phyloP scores from a whole-genome alignment of 2,888 invertebrate species.

The Psylliodes chrysocephalus region DNA sequence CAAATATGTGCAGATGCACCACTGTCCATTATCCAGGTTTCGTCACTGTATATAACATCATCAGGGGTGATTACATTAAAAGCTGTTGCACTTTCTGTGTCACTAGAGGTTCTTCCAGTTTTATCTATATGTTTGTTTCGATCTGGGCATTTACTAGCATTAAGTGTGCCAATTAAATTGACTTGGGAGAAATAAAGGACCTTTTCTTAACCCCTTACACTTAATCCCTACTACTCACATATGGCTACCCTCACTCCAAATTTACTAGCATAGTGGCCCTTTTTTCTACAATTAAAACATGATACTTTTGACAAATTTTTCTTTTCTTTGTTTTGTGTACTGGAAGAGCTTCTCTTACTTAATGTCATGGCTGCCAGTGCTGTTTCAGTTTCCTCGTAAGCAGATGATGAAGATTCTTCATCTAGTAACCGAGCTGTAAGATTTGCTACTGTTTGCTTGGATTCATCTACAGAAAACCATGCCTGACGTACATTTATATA shows the following conservation, averaged over 20 bases:
- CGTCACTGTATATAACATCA: constrained; percentile 11
- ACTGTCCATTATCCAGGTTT: constrained; percentile 48
- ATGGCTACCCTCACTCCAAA: too few relatives aligned
- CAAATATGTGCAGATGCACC: constrained; percentile 50
- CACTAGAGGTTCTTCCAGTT: neutral
- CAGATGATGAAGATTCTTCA: constrained; percentile 40
- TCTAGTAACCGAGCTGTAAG: constrained; percentile 42
- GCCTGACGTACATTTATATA: constrained; percentile 44
- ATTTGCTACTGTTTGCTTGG: constrained; percentile 43
- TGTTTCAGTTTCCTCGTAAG: constrained; percentile 31
- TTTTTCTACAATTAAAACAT: constrained; percentile 42
- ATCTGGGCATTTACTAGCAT: constrained; percentile 33
- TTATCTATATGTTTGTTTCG: neutral
- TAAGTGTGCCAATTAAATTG: too few relatives aligned
- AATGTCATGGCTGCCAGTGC: constrained; percentile 27
- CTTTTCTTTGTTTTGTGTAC: neutral
- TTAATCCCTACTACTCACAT: too few relatives aligned
- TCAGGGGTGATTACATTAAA: neutral
- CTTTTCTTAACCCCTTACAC: too few relatives aligned
- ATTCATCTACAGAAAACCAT: constrained; percentile 43
- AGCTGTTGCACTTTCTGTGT: neutral
- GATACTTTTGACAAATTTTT: neutral
- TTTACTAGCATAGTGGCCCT: constrained; percentile 37
- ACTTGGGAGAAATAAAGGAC: too few relatives aligned
- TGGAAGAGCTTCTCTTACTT: neutral